Evolutionary conservation across 2,888 invertebrate genomes (phyloP).

Genomic region (Mayetiola destructor): DNA sequence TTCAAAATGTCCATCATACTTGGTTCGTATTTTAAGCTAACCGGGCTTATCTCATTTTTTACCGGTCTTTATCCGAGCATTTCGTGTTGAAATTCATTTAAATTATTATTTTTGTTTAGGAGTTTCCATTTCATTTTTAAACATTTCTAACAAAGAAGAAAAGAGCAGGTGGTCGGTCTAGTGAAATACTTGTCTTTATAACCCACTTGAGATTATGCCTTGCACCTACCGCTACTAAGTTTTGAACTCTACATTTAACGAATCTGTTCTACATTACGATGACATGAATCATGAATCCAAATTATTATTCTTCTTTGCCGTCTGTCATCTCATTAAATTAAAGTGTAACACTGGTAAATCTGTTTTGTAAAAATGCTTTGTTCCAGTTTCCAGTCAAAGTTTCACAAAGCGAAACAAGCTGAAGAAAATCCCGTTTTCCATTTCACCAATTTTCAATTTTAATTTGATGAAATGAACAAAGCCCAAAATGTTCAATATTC

Average conservation of each 20-base stretch:
- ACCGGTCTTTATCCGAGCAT: neutral
- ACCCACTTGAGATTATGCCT: conserved; percentile 10
- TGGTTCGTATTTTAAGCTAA: conserved; percentile 1
- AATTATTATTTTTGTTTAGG: neutral
- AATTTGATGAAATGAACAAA: too few relatives aligned
- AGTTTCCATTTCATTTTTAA: neutral
- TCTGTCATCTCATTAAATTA: neutral
- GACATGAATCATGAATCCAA: conserved; percentile 5
- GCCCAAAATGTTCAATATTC: too few relatives aligned
- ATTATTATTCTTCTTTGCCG: neutral
- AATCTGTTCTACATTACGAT: neutral
- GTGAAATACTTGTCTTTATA: too few relatives aligned
- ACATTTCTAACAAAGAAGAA: neutral
- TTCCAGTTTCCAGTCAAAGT: too few relatives aligned
- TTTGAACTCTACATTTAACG: neutral
- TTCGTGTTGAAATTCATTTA: conserved; percentile 8
- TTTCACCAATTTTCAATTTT: conserved; percentile 10
- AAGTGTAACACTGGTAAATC: neutral
- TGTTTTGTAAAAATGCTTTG: neutral
- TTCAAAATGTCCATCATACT: conserved; percentile 10
- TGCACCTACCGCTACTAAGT: neutral
- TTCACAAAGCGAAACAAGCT: neutral
- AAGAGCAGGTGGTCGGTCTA: too few relatives aligned
- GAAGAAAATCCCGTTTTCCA: neutral
- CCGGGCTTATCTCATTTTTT: neutral